These are phyloP conservation scores for Okapia johnstoni DNA, from an alignment of 2,113 vertebrate genomes.

Conservation along the genomic window DNA sequence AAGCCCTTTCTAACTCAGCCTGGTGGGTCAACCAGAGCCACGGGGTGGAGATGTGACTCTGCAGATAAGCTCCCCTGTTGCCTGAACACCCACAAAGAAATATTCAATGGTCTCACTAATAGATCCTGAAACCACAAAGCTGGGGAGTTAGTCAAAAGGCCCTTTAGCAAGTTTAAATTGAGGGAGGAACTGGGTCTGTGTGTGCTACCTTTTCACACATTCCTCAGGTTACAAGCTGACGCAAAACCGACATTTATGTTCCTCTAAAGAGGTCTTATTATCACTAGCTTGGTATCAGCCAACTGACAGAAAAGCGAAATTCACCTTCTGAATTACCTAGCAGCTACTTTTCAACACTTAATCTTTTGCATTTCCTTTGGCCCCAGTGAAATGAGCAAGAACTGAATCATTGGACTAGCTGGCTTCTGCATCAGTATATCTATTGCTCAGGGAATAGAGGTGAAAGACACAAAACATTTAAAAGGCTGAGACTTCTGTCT, in stretches of 20 bases:
- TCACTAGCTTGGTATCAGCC: conserved; percentile 71
- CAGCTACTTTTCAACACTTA: conserved; percentile 41
- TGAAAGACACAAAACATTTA: background rate
- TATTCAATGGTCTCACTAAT: conserved; percentile 13
- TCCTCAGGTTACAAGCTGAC: conserved; percentile 33
- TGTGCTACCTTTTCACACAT: conserved; percentile 14
- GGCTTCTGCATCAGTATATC: background rate
- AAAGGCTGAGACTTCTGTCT: background rate
- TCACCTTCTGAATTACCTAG: conserved; percentile 43
- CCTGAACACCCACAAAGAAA: conserved; percentile 55
- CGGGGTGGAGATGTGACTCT: conserved; percentile 86
- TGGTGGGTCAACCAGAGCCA: conserved; percentile 71
- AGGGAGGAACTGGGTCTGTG: conserved; percentile 18
- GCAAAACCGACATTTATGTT: conserved; percentile 37
- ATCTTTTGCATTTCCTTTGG: conserved; percentile 18
- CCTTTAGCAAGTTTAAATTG: conserved; percentile 57
- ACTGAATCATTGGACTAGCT: background rate
- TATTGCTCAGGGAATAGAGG: background rate
- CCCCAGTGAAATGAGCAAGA: background rate
- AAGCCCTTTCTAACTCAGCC: background rate
- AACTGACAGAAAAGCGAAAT: conserved; percentile 20
- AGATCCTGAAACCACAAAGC: conserved; percentile 68
- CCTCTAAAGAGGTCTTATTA: conserved; percentile 64
- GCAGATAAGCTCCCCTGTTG: conserved; percentile 66
- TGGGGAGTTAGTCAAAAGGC: conserved; percentile 65